Evolutionary conservation across 2,113 vertebrate genomes (phyloP).

Genomic region (Phrynocephalus versicolor): DNA sequence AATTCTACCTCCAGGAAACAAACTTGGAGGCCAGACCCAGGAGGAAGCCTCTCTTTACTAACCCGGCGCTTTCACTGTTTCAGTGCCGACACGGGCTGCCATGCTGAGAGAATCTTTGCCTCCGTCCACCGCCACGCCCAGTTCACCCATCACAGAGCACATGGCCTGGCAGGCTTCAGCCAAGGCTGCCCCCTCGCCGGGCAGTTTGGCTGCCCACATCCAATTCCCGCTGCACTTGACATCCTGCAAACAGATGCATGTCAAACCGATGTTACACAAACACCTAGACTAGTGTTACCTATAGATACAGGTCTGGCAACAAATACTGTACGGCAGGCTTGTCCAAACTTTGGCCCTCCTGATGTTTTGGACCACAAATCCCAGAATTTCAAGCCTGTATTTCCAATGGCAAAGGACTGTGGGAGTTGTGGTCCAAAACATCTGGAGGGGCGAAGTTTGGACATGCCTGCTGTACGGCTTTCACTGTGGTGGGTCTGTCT

Average conservation of each 20-base stretch:
- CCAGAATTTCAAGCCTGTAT: too few species aligned
- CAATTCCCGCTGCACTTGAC: constrained; percentile 94
- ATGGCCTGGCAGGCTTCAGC: constrained; percentile 88
- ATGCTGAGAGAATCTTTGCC: constrained; percentile 96
- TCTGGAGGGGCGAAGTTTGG: too few species aligned
- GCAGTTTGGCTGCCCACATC: constrained; percentile 94
- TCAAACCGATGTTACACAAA: too few species aligned
- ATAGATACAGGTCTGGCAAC: too few species aligned
- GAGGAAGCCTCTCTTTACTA: neutral
- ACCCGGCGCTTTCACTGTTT: constrained; percentile 91
- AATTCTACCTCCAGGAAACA: neutral
- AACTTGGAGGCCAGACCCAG: too few species aligned
- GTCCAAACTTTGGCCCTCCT: too few species aligned
- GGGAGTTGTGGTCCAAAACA: neutral
- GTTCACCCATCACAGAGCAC: constrained; percentile 83
- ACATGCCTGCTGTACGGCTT: too few species aligned
- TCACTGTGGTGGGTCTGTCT: too few species aligned
- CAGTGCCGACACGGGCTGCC: constrained; percentile 84
- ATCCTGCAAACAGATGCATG: constrained; percentile 71
- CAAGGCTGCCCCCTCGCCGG: constrained; percentile 83
- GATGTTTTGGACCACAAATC: too few species aligned
- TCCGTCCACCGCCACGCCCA: constrained; percentile 89
- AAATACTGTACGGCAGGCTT: neutral
- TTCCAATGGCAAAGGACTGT: neutral
- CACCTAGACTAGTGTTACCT: too few species aligned